phyloP scores from a whole-genome alignment of 1,140 invertebrate genomes.

The Bombus polaris region DNA sequence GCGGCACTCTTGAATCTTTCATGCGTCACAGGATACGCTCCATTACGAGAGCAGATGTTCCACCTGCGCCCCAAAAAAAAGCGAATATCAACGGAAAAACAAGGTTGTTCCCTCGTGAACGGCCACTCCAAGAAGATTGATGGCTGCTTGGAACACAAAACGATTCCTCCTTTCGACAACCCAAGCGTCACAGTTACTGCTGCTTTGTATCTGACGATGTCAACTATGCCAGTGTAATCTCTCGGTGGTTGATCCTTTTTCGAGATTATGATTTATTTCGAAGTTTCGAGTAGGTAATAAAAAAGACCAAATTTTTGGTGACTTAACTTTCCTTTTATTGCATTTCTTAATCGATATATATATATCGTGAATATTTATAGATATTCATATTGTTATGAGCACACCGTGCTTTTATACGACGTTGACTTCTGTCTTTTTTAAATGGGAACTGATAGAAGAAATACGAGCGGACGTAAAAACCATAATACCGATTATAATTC shows the following conservation, averaged over 20 bases:
- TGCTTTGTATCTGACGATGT: background rate
- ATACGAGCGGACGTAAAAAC: too few relatives aligned
- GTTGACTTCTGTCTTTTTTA: too few relatives aligned
- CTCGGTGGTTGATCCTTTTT: too few relatives aligned
- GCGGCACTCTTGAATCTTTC: conserved; percentile 61
- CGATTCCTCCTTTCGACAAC: background rate
- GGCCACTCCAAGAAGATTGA: conserved; percentile 2
- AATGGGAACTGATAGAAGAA: too few relatives aligned
- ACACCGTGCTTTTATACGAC: too few relatives aligned
- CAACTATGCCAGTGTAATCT: background rate
- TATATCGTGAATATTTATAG: too few relatives aligned
- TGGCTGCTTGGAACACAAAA: background rate
- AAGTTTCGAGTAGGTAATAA: too few relatives aligned
- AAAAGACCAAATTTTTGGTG: background rate
- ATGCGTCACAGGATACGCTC: conserved; percentile 37
- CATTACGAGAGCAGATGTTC: conserved; percentile 34
- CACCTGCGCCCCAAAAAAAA: conserved; percentile 52
- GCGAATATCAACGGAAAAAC: background rate
- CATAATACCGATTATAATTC: too few relatives aligned
- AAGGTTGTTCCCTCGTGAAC: background rate
- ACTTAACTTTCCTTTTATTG: background rate
- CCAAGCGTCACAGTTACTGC: too few relatives aligned
- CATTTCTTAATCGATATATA: too few relatives aligned
- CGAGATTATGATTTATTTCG: too few relatives aligned
- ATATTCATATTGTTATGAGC: too few relatives aligned